Percentiles rank a stretch among this genome's conserved stretches.
phyloP scores from a whole-genome alignment of 2,113 vertebrate genomes.

The Salvelinus sp. region DNA sequence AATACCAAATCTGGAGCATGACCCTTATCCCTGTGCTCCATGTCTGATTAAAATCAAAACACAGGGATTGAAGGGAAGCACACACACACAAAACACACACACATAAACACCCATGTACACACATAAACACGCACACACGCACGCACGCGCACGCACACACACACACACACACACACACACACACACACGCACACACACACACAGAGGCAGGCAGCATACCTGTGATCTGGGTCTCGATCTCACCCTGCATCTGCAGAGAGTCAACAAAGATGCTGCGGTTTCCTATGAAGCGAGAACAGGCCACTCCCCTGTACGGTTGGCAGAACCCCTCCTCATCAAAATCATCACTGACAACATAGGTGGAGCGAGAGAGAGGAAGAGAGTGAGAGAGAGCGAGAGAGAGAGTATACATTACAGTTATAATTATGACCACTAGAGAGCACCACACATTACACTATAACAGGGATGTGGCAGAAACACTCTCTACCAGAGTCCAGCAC shows the following conservation, averaged over 20 bases:
- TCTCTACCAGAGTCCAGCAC: no score
- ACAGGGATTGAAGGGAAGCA: neutral
- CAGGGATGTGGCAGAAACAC: neutral
- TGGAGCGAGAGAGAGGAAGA: constrained; percentile 34
- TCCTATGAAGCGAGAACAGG: constrained; percentile 94
- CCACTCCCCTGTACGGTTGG: constrained; percentile 97
- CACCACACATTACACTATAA: constrained; percentile 32
- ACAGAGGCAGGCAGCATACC: constrained; percentile 67
- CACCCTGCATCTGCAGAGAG: constrained; percentile 98
- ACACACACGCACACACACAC: neutral
- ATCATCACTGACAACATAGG: constrained; percentile 76
- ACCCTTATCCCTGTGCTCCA: neutral
- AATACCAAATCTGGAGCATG: neutral
- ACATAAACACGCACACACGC: neutral
- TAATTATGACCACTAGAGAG: constrained; percentile 61
- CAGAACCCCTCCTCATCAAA: constrained; percentile 97
- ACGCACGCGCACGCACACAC: neutral
- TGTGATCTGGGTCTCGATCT: constrained; percentile 98
- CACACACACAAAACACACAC: neutral
- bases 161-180: neutral
- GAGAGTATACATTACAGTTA: constrained; percentile 12
- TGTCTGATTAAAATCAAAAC: neutral
- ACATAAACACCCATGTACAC: accelerated
- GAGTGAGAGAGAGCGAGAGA: no score
- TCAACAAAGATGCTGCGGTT: constrained; percentile 97